These are phyloP conservation scores for Cyclargus thomasi DNA, from an alignment of 1,140 invertebrate species.

Conservation along the genomic window DNA sequence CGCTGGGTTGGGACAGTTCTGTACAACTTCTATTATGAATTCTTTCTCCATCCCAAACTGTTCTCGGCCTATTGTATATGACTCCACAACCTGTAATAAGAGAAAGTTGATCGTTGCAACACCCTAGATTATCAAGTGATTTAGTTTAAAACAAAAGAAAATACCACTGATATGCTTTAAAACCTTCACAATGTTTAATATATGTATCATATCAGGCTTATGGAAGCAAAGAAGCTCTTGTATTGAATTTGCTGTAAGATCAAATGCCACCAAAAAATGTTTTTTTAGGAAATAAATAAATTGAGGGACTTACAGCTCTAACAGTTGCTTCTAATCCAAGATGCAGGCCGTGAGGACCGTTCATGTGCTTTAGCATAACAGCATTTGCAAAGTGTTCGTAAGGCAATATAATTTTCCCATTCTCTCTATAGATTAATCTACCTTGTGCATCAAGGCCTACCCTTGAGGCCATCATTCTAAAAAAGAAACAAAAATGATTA, in stretches of 20 bases:
- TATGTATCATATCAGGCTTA: too few species aligned
- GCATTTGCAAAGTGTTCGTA: constrained; percentile 93
- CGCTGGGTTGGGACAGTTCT: constrained; percentile 89
- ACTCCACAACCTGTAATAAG: constrained; percentile 81
- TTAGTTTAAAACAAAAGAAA: too few species aligned
- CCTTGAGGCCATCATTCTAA: constrained; percentile 88
- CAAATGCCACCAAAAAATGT: too few species aligned
- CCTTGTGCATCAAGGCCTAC: constrained; percentile 89
- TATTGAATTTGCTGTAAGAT: too few species aligned
- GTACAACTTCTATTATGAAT: constrained; percentile 90
- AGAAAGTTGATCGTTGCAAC: constrained; percentile 16
- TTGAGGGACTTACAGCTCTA: constrained; percentile 78
- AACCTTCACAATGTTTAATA: too few species aligned
- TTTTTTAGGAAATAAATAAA: too few species aligned
- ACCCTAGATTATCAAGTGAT: too few species aligned
- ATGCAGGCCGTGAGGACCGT: constrained; percentile 88
- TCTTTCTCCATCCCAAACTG: constrained; percentile 93
- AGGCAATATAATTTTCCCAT: constrained; percentile 90
- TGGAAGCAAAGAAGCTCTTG: too few species aligned
- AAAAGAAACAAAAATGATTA: constrained; percentile 35
- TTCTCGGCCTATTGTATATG: constrained; percentile 89
- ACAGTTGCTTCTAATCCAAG: constrained; percentile 87
- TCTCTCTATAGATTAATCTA: constrained; percentile 85
- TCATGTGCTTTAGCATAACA: constrained; percentile 92
- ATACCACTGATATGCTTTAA: too few species aligned